A percentile compares a stretch with the other conserved stretches of the same genome.
Evolutionary conservation across 2,888 invertebrate species (phyloP).

Genomic region (Scaptomyza cyrtandrae): DNA sequence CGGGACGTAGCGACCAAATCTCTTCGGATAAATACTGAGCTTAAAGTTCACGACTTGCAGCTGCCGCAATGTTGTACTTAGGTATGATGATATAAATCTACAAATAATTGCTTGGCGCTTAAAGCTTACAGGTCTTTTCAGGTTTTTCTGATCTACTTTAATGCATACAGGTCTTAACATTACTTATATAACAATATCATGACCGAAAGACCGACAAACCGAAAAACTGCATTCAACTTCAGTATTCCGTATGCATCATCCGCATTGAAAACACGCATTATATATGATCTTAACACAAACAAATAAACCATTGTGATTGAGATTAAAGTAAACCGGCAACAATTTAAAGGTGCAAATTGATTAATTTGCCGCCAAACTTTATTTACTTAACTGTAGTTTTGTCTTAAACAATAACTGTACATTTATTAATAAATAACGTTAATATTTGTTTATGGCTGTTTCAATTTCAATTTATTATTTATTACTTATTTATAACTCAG

Average conservation of each 20-base stretch:
- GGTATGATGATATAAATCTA: too few relatives aligned
- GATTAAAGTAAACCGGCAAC: constrained; percentile 11
- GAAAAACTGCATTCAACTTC: background rate
- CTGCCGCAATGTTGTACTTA: too few relatives aligned
- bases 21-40: too few relatives aligned
- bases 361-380: constrained; percentile 46
- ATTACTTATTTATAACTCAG: constrained; percentile 23
- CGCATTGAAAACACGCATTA: constrained; percentile 41
- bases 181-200: background rate
- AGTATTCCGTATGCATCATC: constrained; percentile 42
- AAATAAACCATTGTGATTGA: constrained; percentile 18
- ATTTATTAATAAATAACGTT: constrained; percentile 44
- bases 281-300: constrained; percentile 36
- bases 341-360: constrained; percentile 71
- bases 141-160: background rate
- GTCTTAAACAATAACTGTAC: constrained; percentile 31
- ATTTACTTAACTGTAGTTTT: constrained; percentile 40
- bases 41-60: too few relatives aligned
- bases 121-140: background rate
- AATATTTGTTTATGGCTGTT: constrained; percentile 33
- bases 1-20: too few relatives aligned
- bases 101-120: too few relatives aligned
- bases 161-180: background rate
- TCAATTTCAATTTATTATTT: constrained; percentile 18
- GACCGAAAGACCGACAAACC: background rate